A percentile compares a stretch with the other conserved stretches of the same genome.
Conservation (phyloP, 1,140 invertebrate species). For the Bombus balteatus region DNA sequence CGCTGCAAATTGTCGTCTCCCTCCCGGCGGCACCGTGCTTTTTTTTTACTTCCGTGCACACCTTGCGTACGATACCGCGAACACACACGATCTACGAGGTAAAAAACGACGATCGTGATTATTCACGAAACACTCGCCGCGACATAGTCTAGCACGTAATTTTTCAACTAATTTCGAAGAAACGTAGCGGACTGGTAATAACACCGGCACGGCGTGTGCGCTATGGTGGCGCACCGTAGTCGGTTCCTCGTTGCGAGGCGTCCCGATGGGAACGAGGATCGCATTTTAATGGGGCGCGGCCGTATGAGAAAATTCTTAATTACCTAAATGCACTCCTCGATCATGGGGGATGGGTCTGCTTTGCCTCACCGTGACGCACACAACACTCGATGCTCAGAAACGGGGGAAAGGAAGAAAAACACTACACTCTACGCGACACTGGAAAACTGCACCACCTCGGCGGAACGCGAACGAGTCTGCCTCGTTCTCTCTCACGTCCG, state of each 20-base stretch:
- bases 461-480: conserved; percentile 73
- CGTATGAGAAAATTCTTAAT: conserved; percentile 55
- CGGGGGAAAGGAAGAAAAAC: conserved; percentile 68
- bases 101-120: conserved; percentile 1
- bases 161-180: background rate
- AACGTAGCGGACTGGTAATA: conserved; percentile 33
- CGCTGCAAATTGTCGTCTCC: conserved; percentile 26
- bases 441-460: conserved; percentile 74
- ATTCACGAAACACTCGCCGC: background rate
- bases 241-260: conserved; percentile 31
- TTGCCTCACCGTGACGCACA: conserved; percentile 72
- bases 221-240: conserved; percentile 62
- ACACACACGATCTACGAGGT: background rate
- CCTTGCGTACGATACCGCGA: background rate
- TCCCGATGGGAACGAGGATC: conserved; percentile 30
- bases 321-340: conserved; percentile 77
- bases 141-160: background rate
- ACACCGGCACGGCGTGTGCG: conserved; percentile 60
- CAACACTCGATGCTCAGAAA: conserved; percentile 67
- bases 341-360: conserved; percentile 69
- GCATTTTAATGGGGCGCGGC: conserved; percentile 61
- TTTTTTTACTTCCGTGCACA: conserved; percentile 25
- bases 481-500: conserved; percentile 64
- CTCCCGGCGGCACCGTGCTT: conserved; percentile 35
- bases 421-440: conserved; percentile 77